Percentiles rank a stretch among this genome's conserved stretches.
Conservation (phyloP, 2,888 invertebrate genomes). For the Trissolcus japonicus region DNA sequence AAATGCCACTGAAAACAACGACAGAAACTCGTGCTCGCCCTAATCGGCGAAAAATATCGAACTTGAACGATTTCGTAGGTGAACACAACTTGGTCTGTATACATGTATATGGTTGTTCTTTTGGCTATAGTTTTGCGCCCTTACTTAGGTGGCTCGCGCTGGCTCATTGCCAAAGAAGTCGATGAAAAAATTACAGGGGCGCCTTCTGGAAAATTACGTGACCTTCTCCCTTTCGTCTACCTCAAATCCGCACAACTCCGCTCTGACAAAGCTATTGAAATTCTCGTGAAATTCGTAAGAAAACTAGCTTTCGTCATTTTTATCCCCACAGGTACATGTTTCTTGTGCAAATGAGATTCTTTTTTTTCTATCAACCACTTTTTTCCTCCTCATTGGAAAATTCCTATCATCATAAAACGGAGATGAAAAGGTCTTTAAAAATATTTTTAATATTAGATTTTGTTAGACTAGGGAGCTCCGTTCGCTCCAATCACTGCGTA, state of each 20-base stretch:
- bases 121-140: constrained; percentile 26
- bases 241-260: constrained; percentile 52
- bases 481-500: too few species aligned
- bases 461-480: too few species aligned
- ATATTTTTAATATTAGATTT: too few species aligned
- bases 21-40: constrained; percentile 63
- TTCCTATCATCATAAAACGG: too few species aligned
- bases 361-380: constrained; percentile 2
- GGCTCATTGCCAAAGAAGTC: constrained; percentile 63
- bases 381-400: background rate
- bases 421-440: too few species aligned
- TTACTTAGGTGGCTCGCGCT: constrained; percentile 48
- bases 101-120: constrained; percentile 16
- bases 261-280: constrained; percentile 55
- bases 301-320: constrained; percentile 50
- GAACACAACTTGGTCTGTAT: constrained; percentile 15
- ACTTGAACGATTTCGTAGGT: constrained; percentile 42
- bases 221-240: constrained; percentile 53
- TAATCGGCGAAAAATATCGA: constrained; percentile 72
- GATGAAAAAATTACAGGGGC: constrained; percentile 63
- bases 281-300: constrained; percentile 57
- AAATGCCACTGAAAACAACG: constrained; percentile 68
- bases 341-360: constrained; percentile 52
- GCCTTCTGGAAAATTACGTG: constrained; percentile 63
- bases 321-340: constrained; percentile 40